Conservation (phyloP, 1,140 invertebrate species). For the honey bee (Apis mellifera) region DNA sequence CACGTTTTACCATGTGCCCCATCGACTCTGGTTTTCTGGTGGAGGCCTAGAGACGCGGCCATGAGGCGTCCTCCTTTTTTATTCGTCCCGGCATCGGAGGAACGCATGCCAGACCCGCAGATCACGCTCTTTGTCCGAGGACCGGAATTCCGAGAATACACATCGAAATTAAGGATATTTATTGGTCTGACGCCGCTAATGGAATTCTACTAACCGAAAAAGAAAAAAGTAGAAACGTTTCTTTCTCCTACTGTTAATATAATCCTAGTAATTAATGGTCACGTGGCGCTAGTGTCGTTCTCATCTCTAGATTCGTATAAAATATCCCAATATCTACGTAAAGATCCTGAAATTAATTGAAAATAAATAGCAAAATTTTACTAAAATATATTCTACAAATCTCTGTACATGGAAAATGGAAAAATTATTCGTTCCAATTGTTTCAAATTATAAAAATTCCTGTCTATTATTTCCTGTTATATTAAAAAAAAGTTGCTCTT, state of each 20-base stretch:
- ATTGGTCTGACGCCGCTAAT: conserved; percentile 69
- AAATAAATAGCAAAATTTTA: too few relatives aligned
- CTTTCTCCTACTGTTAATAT: background rate
- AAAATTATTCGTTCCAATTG: too few relatives aligned
- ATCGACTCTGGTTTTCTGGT: conserved; percentile 31
- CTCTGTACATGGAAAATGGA: too few relatives aligned
- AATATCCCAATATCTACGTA: too few relatives aligned
- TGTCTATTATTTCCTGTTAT: too few relatives aligned
- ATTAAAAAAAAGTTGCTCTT: too few relatives aligned
- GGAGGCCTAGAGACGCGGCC: conserved; percentile 25
- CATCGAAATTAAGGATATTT: conserved; percentile 71
- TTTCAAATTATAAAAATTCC: too few relatives aligned
- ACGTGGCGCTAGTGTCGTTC: too few relatives aligned
- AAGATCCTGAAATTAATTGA: too few relatives aligned
- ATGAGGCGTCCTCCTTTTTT: conserved; percentile 28
- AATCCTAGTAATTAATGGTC: background rate
- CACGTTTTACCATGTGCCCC: background rate
- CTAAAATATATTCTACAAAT: too few relatives aligned
- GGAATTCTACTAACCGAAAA: conserved; percentile 45
- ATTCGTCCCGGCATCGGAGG: background rate
- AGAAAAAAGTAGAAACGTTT: conserved; percentile 20
- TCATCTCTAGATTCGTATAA: too few relatives aligned
- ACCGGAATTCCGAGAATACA: conserved; percentile 62
- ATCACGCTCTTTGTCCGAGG: conserved; percentile 61
- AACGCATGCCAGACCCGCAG: conserved; percentile 43